Evolutionary conservation across 2,797 vertebrate genomes (phyloP).

Genomic region (Pterois miles): DNA sequence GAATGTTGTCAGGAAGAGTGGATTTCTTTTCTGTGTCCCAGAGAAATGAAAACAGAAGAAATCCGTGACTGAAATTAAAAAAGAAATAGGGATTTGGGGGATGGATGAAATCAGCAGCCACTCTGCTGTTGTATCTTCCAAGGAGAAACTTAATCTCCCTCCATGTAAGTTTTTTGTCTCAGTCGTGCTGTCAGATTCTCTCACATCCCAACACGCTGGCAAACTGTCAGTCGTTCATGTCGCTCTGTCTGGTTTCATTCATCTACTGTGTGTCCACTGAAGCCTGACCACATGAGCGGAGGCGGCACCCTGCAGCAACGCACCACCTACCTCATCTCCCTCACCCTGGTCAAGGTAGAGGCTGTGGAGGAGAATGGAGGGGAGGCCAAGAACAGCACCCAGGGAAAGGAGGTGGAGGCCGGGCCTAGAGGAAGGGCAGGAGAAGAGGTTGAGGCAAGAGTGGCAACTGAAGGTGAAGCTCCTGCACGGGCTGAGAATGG

Average conservation of each 20-base stretch:
- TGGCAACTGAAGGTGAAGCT: conserved; percentile 29
- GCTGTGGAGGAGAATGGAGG: conserved; percentile 86
- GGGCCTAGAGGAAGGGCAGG: conserved; percentile 17
- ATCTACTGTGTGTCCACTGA: conserved; percentile 69
- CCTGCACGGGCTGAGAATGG: conserved; percentile 42
- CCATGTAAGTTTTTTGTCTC: conserved; percentile 46
- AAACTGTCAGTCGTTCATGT: conserved; percentile 39
- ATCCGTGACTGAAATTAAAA: conserved; percentile 42
- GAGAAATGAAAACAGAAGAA: conserved; percentile 32
- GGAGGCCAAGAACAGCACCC: conserved; percentile 67
- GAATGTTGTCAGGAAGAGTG: conserved; percentile 44
- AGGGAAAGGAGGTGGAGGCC: conserved; percentile 61
- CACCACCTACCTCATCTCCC: conserved; percentile 98
- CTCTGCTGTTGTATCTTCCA: conserved; percentile 58
- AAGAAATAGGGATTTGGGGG: conserved; percentile 48
- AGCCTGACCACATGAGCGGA: conserved; percentile 91
- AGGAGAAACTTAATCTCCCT: conserved; percentile 66
- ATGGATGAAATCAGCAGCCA: conserved; percentile 61
- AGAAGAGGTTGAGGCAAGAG: conserved; percentile 21
- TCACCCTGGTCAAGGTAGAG: conserved; percentile 97
- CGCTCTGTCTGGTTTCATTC: conserved; percentile 63
- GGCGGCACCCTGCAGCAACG: conserved; percentile 90
- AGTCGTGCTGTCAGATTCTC: conserved; percentile 32
- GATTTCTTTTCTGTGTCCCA: conserved; percentile 26
- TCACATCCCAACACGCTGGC: conserved; percentile 37